phyloP scores from a whole-genome alignment of 2,888 invertebrate genomes.

The Acrocera orbiculus region DNA sequence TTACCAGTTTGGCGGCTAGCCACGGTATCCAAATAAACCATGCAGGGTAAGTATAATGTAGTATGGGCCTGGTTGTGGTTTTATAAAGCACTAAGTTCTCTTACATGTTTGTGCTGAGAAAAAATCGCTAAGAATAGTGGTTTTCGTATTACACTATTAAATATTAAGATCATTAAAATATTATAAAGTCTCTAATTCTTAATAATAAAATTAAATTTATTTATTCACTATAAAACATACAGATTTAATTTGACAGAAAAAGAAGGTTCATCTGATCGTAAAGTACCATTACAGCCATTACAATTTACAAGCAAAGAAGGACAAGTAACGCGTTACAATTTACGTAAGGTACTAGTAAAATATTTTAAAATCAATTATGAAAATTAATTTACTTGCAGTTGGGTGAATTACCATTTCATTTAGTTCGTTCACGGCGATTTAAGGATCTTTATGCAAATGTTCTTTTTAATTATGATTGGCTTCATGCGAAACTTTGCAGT shows the following conservation, averaged over 20 bases:
- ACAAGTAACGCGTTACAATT: constrained; percentile 73
- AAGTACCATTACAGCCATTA: constrained; percentile 86
- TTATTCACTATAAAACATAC: constrained; percentile 18
- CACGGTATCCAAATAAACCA: no score
- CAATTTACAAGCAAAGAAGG: constrained; percentile 85
- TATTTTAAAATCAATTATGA: neutral
- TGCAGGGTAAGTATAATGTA: no score
- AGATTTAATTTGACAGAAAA: constrained; percentile 65
- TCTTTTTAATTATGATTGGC: constrained; percentile 93
- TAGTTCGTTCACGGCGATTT: constrained; percentile 78
- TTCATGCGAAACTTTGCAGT: constrained; percentile 87
- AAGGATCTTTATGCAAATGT: constrained; percentile 82
- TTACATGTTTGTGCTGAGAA: no score
- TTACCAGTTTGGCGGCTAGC: no score
- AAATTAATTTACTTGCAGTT: constrained; percentile 39
- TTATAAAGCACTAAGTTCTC: no score
- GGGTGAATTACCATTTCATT: constrained; percentile 87
- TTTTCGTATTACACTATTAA: no score
- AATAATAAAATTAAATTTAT: constrained; percentile 14
- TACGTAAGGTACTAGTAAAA: constrained; percentile 54
- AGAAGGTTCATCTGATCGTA: constrained; percentile 79
- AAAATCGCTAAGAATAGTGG: no score
- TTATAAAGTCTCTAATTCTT: no score
- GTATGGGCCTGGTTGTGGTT: no score
- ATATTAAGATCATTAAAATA: no score